Evolutionary conservation across 1,140 invertebrate genomes (phyloP).

Genomic region (Ladona fulva): DNA sequence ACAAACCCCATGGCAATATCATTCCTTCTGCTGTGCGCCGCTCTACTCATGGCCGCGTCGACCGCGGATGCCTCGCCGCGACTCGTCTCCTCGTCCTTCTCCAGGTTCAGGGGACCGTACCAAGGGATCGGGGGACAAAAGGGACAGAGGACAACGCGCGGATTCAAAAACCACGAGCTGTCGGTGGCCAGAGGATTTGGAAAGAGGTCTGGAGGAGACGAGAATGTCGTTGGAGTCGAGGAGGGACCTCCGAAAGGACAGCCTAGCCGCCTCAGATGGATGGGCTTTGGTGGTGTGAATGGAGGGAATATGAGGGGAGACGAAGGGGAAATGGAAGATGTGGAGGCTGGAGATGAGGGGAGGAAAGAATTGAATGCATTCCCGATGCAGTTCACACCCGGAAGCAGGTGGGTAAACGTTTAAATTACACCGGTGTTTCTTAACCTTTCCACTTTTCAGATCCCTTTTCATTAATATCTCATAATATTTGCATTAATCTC

Average conservation of each 20-base stretch:
- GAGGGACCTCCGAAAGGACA: background rate
- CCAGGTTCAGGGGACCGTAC: background rate
- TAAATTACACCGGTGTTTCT: no score
- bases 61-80: background rate
- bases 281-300: background rate
- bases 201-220: constrained; percentile 30
- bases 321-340: background rate
- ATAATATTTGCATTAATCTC: no score
- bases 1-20: background rate
- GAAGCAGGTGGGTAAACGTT: background rate
- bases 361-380: background rate
- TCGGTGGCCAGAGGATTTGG: constrained; percentile 48
- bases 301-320: background rate
- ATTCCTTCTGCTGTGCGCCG: background rate
- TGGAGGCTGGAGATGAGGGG: background rate
- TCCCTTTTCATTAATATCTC: no score
- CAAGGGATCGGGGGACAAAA: background rate
- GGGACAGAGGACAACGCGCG: constrained; percentile 36
- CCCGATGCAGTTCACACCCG: background rate
- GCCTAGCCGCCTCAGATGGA: background rate
- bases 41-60: background rate
- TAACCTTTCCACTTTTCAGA: no score
- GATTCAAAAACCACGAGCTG: constrained; percentile 45
- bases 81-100: background rate
- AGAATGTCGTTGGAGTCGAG: background rate